Conservation (phyloP, 2,888 invertebrate genomes). For the Amiota mariae region DNA sequence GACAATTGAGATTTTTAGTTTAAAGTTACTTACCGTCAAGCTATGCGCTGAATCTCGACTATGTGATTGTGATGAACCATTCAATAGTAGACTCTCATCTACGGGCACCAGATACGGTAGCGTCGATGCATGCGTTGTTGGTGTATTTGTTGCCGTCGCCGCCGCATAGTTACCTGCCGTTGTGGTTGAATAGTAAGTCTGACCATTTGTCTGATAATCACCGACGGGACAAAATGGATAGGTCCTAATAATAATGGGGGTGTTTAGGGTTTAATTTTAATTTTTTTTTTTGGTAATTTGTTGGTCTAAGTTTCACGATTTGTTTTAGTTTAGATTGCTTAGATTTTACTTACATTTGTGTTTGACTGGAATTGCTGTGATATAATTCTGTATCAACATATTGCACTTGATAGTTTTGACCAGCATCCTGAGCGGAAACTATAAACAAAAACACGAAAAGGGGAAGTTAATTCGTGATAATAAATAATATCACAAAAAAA, state of each 20-base stretch:
- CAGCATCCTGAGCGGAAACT: conserved; percentile 73
- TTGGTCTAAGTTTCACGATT: not conserved
- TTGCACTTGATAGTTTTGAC: conserved; percentile 80
- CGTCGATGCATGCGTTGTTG: conserved; percentile 73
- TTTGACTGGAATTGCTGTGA: conserved; percentile 77
- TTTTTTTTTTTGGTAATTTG: conserved; percentile 21
- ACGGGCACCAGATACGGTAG: conserved; percentile 81
- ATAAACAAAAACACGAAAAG: conserved; percentile 34
- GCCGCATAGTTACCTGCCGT: conserved; percentile 76
- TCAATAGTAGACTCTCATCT: conserved; percentile 78
- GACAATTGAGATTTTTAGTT: not conserved
- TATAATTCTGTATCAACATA: conserved; percentile 83
- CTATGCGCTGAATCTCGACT: conserved; percentile 80
- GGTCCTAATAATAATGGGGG: conserved; percentile 74
- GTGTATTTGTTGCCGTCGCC: conserved; percentile 69
- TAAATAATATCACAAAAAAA: too few species aligned
- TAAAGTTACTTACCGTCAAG: conserved; percentile 77
- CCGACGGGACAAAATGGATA: conserved; percentile 86
- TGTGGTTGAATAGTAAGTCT: conserved; percentile 80
- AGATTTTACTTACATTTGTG: conserved; percentile 76
- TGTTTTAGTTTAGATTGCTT: not conserved
- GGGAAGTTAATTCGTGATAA: too few species aligned
- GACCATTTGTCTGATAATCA: conserved; percentile 74
- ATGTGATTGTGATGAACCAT: conserved; percentile 75
- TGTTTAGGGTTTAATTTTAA: conserved; percentile 1